These are phyloP conservation scores for Hycleus phaleratus DNA, from an alignment of 1,140 invertebrate species.

Conservation along the genomic window DNA sequence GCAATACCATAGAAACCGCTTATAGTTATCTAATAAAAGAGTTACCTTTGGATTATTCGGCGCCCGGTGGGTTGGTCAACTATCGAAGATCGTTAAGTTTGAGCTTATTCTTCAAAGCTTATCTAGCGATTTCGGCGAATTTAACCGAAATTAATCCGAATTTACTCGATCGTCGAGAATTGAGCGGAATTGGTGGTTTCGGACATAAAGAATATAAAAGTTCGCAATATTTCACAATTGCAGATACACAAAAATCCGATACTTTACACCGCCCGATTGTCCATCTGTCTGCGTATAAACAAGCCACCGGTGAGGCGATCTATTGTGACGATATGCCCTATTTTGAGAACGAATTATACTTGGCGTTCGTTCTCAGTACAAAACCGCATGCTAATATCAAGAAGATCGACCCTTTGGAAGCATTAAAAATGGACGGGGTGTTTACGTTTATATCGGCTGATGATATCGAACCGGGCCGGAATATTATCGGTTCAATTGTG, in stretches of 20 bases:
- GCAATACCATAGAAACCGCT: constrained; percentile 57
- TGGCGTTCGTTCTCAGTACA: constrained; percentile 70
- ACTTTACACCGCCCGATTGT: constrained; percentile 72
- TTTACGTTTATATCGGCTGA: constrained; percentile 63
- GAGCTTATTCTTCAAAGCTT: constrained; percentile 90
- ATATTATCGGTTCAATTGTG: constrained; percentile 44
- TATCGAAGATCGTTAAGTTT: constrained; percentile 74
- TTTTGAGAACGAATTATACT: constrained; percentile 63
- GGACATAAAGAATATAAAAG: constrained; percentile 56
- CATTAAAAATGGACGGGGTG: constrained; percentile 65
- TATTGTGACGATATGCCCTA: constrained; percentile 86
- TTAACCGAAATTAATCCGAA: constrained; percentile 45
- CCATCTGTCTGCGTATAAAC: constrained; percentile 78
- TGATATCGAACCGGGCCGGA: constrained; percentile 45
- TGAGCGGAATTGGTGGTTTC: constrained; percentile 54
- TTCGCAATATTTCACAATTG: constrained; percentile 74
- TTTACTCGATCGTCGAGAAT: constrained; percentile 40
- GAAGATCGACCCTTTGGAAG: constrained; percentile 62
- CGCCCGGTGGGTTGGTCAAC: constrained; percentile 84
- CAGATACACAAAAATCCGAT: constrained; percentile 53
- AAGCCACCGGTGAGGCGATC: constrained; percentile 84
- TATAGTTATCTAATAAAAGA: constrained; percentile 62
- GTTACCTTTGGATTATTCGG: constrained; percentile 63
- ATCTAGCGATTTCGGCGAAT: constrained; percentile 56
- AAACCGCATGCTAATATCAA: constrained; percentile 74